phyloP scores from a whole-genome alignment of 2,797 vertebrate genomes.

The Sebastes vulpes region DNA sequence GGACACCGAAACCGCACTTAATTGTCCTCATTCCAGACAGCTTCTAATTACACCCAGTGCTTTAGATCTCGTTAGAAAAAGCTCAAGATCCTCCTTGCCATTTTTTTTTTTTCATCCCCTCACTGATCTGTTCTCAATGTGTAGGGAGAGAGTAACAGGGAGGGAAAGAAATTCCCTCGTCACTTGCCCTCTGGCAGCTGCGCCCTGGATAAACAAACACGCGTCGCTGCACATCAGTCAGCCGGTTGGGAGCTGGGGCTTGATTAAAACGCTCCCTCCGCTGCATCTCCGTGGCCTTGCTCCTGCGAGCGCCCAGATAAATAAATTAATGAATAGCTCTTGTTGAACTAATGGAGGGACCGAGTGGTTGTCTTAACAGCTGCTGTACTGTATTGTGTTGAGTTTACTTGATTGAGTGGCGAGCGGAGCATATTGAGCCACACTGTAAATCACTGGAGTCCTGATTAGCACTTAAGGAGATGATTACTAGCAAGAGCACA shows the following conservation, averaged over 20 bases:
- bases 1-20: conserved; percentile 80
- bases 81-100: conserved; percentile 66
- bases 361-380: conserved; percentile 43
- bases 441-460: conserved; percentile 40
- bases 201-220: conserved; percentile 81
- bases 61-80: conserved; percentile 80
- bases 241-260: conserved; percentile 54
- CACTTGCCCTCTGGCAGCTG: conserved; percentile 81
- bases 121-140: conserved; percentile 34
- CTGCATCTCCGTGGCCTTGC: conserved; percentile 71
- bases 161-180: conserved; percentile 63
- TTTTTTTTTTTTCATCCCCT: neutral
- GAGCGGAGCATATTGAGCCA: conserved; percentile 6
- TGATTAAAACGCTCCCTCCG: conserved; percentile 81
- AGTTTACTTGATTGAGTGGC: conserved; percentile 39
- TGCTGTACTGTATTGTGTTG: conserved; percentile 44
- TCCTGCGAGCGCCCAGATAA: conserved; percentile 69
- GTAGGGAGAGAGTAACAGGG: conserved; percentile 19
- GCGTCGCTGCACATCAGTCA: conserved; percentile 75
- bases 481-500: conserved; percentile 39
- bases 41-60: conserved; percentile 81
- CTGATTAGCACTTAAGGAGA: conserved; percentile 47
- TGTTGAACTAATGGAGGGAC: conserved; percentile 58
- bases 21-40: conserved; percentile 82
- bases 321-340: conserved; percentile 77